Evolutionary conservation across 2,797 vertebrate genomes (phyloP).

Genomic region (Peromyscus melanophrys): DNA sequence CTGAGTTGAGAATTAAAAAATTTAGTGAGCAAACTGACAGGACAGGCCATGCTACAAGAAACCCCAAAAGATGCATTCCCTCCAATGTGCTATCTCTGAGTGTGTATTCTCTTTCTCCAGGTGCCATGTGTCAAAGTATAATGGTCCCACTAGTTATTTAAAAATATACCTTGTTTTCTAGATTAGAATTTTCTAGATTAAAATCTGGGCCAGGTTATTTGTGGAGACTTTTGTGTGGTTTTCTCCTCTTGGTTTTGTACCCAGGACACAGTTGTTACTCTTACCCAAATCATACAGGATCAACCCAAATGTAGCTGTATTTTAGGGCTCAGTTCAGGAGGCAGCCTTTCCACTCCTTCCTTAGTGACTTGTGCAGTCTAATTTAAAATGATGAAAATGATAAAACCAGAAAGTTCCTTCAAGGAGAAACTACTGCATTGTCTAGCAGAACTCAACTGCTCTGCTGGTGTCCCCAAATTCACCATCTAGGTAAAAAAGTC

Average conservation of each 20-base stretch:
- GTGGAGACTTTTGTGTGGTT: background rate
- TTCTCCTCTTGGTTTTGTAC: constrained; percentile 68
- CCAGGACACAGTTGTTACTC: constrained; percentile 57
- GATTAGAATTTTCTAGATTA: background rate
- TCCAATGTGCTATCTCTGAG: background rate
- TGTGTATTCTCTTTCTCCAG: constrained; percentile 38
- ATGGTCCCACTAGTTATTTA: constrained; percentile 20
- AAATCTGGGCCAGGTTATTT: constrained; percentile 45
- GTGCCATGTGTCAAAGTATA: constrained; percentile 21
- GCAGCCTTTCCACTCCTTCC: background rate
- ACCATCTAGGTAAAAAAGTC: constrained; percentile 18
- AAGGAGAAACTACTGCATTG: constrained; percentile 18
- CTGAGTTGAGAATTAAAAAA: background rate
- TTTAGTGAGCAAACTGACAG: background rate
- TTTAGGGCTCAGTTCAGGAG: constrained; percentile 23
- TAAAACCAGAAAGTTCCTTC: constrained; percentile 12
- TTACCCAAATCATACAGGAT: background rate
- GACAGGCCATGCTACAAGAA: background rate
- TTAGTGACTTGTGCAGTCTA: background rate
- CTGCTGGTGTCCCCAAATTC: background rate
- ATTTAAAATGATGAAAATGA: constrained; percentile 57
- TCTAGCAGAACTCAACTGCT: constrained; percentile 52
- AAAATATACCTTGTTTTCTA: background rate
- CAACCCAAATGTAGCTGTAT: background rate
- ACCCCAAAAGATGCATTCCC: background rate